Percentiles rank a stretch among this genome's conserved stretches.
These are phyloP conservation scores for Oceanodroma tethys DNA, from an alignment of 2,113 vertebrate species.

Conservation along the genomic window DNA sequence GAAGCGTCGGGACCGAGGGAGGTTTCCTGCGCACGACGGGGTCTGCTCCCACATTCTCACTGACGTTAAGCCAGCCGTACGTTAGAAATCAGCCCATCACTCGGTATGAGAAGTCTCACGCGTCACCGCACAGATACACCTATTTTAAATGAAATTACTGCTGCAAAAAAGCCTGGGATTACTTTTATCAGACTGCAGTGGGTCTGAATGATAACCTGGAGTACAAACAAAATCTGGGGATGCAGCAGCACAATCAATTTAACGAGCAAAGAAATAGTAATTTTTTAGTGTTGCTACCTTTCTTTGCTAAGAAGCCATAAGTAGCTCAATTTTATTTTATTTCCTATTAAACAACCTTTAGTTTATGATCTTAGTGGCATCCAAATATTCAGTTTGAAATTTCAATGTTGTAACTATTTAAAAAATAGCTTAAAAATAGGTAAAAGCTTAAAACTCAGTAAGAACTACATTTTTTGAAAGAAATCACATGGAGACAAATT, in stretches of 20 bases:
- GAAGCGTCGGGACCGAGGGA: background rate
- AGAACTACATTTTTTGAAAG: slow-evolving; percentile 1
- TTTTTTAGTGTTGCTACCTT: background rate
- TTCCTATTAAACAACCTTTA: background rate
- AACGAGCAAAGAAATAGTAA: background rate
- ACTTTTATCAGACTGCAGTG: background rate
- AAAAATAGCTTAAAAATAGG: background rate
- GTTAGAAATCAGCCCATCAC: background rate
- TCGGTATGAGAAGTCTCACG: background rate
- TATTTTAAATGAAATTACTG: background rate
- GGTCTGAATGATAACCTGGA: background rate
- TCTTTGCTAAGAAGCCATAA: background rate
- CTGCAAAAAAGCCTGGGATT: background rate
- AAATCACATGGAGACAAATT: background rate
- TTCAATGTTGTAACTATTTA: background rate
- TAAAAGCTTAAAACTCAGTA: background rate
- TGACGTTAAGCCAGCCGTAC: background rate
- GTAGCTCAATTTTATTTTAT: background rate
- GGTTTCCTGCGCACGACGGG: background rate
- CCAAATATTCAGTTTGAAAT: background rate
- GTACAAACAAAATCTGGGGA: background rate
- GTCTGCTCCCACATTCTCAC: background rate
- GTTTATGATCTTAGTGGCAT: background rate
- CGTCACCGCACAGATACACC: background rate
- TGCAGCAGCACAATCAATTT: background rate